Evolutionary conservation across 2,888 invertebrate species (phyloP).

Genomic region (Sycophila texana): DNA sequence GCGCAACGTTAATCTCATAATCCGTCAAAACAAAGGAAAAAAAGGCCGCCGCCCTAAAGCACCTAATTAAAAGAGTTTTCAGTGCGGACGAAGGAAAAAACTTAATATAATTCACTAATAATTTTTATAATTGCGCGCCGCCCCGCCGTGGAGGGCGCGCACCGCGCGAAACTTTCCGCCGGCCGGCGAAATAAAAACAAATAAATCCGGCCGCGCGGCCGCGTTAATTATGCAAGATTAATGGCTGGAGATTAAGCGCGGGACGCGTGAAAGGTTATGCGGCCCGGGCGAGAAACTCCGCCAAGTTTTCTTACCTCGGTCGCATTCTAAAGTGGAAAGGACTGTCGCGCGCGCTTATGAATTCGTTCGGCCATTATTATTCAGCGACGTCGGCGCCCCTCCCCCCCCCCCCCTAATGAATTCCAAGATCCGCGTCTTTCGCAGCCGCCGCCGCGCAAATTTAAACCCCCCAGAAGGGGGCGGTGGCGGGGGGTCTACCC

Average conservation of each 20-base stretch:
- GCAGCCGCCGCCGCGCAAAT: neutral
- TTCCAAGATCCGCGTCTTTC: slow-evolving; percentile 31
- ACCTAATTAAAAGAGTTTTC: slow-evolving; percentile 44
- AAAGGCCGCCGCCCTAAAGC: neutral
- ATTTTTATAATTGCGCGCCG: slow-evolving; percentile 50
- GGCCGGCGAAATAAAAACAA: slow-evolving; percentile 20
- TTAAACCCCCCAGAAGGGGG: neutral
- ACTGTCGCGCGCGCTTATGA: slow-evolving; percentile 31
- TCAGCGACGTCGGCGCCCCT: slow-evolving; percentile 11
- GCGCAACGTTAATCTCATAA: neutral
- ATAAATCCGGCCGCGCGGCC: neutral
- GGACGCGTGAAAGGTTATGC: slow-evolving; percentile 23
- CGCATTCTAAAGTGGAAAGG: slow-evolving; percentile 29
- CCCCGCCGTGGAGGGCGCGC: neutral
- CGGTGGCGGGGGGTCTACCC: neutral
- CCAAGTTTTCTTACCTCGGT: slow-evolving; percentile 23
- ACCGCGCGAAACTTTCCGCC: neutral
- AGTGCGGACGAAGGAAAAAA: slow-evolving; percentile 2
- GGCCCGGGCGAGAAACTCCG: neutral
- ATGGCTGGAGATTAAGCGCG: slow-evolving; percentile 45
- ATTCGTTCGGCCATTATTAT: slow-evolving; percentile 46
- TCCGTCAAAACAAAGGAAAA: neutral
- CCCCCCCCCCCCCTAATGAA: slow-evolving; percentile 28
- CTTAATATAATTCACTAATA: slow-evolving; percentile 41
- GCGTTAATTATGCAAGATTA: slow-evolving; percentile 55